Base-by-base conservation (phyloP, 2,797 vertebrate species). In the Lophius americanus region DNA sequence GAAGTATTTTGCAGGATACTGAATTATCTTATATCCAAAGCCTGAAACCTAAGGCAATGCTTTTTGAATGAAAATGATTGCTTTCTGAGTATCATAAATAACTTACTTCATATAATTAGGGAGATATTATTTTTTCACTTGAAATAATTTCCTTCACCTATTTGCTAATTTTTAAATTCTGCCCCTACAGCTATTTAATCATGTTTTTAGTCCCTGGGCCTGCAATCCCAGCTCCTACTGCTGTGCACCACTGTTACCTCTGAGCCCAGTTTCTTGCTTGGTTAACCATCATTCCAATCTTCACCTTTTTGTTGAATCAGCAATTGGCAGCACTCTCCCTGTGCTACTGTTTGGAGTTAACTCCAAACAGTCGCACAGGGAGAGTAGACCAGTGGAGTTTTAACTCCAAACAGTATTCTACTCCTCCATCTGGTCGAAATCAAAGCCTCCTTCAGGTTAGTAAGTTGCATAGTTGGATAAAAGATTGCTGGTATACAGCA, bases 241-340 rank as follows among this genome's bases (percentile, higher is more conserved):
- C 80, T 48, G 10, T 57, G 64, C 66, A 58, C 13, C 41, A 33
- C 23, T 1, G n/a, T 41, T 68, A 37, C 53, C 63, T 60, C 60
- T 11, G 41, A 81, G 10, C 44, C 66, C 12, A 60, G 73, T 78
- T 85, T 61, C 37, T 9, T 78, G 70, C 81, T 73, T 82, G 82
- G 82, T 83, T 85, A 76, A 70, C 71, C 67, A 70, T 60, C 56
- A 68, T 48, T 65, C 39, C 60, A 70, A 56, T 77, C 37, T 70
- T 33, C 2, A 67, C 42, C 47, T 74, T 84, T 11, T 60, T 66
- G 64, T 64, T 12, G 50, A 68, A 62, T 85, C 79, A 83, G 77
- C 51, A 78, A 70, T 80, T 47, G 39, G 37, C 38, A 23, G 35
- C 38, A 51, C 9, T 64, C 75, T 73, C 2, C 50, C 49, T 13